Base-by-base conservation (phyloP, 2,888 invertebrate genomes). In the Idaea straminata region DNA sequence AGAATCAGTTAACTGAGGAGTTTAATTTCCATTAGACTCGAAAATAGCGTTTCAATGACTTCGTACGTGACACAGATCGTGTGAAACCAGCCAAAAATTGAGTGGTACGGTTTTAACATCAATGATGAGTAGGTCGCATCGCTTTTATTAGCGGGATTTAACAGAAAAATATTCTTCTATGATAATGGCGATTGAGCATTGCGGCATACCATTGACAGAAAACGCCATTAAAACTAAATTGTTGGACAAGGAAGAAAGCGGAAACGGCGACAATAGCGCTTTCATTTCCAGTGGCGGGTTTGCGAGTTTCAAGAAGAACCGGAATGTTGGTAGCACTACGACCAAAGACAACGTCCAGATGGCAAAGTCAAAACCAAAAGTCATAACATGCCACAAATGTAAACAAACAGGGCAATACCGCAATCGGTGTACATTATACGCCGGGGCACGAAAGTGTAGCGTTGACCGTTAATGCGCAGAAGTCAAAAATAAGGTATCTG, bases 121-220 rank as follows among this genome's bases (percentile, higher is more conserved):
- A 64, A 35, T 36, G 66, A 66, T 13, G 64, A 66, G n/a, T 66
- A 64, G 67, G 57, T 67, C n/a, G 67, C 62, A 0, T 69, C 57
- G 0, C 25, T 69, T 35, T n/a, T 69, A 10, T 13, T 69, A 0
- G 66, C 69, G 5, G 69, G 69, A 47, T 59, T n/a, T 66, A 3
- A 38, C 64, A 0, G 64, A 64, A 57, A 64, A 62, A 5, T 64
- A 13, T 57, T 15, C 57, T 0, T 64, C 66, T 0, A 65, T 66
- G 69, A 66, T 69, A 15, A 66, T 69, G 69, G 69, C 69, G 0
- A 66, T 65, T 0, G 69, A 68, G 3, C 68, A 68, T 61, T 68
- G 35, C 0, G 63, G 58, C 0, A 66, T 66, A 5, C 10, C 0
- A 25, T 64, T 66, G 0, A 61, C 63, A 5, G 59, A 64, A 0